phyloP scores from a whole-genome alignment of 2,113 vertebrate species.

The Syrmaticus mikado region DNA sequence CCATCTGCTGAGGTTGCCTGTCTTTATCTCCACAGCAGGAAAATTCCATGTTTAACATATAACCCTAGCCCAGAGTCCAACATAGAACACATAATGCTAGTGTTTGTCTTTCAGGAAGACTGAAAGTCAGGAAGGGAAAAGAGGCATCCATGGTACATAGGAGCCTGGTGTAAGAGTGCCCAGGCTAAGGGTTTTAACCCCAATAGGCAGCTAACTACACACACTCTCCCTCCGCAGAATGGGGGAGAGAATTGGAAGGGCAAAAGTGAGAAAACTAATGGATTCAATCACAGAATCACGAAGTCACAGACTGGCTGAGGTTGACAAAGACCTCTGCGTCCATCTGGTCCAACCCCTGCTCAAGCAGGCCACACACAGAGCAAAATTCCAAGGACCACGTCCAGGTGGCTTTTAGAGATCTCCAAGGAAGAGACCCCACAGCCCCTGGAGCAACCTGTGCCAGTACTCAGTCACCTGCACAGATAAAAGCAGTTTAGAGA shows the following conservation, averaged over 20 bases:
- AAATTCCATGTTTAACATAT: neutral
- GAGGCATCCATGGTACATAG: neutral
- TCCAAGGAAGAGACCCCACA: neutral
- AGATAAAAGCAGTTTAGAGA: neutral
- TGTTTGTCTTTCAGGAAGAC: neutral
- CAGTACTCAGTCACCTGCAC: neutral
- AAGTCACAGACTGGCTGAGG: neutral
- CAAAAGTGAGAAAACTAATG: neutral
- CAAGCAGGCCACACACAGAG: neutral
- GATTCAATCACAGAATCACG: neutral
- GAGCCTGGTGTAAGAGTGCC: neutral
- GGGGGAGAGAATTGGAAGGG: neutral
- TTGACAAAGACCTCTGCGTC: neutral
- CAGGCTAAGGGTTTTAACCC: neutral
- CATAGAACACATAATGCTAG: neutral
- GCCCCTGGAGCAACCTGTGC: neutral
- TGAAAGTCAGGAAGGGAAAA: neutral
- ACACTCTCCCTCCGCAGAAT: neutral
- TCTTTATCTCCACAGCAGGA: neutral
- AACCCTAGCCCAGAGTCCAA: neutral
- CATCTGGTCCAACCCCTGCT: neutral
- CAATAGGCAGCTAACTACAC: neutral
- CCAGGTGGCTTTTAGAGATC: neutral
- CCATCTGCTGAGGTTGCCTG: neutral
- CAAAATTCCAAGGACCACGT: neutral